These are phyloP conservation scores for Epizoanthus illoricatus DNA, from an alignment of 92 coral and sea anemone species.

Conservation along the genomic window DNA sequence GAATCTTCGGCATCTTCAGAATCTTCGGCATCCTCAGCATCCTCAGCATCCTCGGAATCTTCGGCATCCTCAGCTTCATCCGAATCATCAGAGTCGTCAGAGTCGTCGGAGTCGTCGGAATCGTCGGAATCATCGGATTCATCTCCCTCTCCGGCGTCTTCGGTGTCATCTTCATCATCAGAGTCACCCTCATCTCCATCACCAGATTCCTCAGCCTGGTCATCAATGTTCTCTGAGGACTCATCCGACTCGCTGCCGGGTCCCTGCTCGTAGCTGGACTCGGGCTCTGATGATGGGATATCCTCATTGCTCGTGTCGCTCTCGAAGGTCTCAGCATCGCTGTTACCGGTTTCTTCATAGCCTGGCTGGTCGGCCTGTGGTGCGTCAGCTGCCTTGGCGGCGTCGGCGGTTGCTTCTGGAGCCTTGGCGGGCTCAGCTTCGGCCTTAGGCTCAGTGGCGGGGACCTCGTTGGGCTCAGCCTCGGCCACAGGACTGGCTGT, in stretches of 20 bases:
- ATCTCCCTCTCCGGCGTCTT: slow-evolving; percentile 23
- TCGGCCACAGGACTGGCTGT: slow-evolving; percentile 39
- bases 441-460: slow-evolving; percentile 19
- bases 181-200: slow-evolving; percentile 35
- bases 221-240: slow-evolving; percentile 26
- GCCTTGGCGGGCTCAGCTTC: slow-evolving; percentile 32
- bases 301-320: slow-evolving; percentile 32
- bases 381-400: slow-evolving; percentile 39
- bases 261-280: slow-evolving; percentile 29
- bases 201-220: slow-evolving; percentile 32
- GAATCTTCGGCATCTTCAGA: not conserved
- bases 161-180: slow-evolving; percentile 22
- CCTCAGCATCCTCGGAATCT: slow-evolving; percentile 16
- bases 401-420: slow-evolving; percentile 25
- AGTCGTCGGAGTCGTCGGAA: slow-evolving; percentile 16
- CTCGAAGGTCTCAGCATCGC: slow-evolving; percentile 26
- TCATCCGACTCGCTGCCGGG: slow-evolving; percentile 10
- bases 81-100: not conserved
- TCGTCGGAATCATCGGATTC: slow-evolving; percentile 13
- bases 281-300: slow-evolving; percentile 33
- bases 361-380: slow-evolving; percentile 33
- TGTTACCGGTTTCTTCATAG: not conserved
- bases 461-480: slow-evolving; percentile 34
- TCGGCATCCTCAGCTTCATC: slow-evolving; percentile 12
- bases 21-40: not conserved